A percentile compares a stretch with the other conserved stretches of the same genome.
Evolutionary conservation across 2,888 invertebrate genomes (phyloP).

Genomic region (Cephus pulcher): DNA sequence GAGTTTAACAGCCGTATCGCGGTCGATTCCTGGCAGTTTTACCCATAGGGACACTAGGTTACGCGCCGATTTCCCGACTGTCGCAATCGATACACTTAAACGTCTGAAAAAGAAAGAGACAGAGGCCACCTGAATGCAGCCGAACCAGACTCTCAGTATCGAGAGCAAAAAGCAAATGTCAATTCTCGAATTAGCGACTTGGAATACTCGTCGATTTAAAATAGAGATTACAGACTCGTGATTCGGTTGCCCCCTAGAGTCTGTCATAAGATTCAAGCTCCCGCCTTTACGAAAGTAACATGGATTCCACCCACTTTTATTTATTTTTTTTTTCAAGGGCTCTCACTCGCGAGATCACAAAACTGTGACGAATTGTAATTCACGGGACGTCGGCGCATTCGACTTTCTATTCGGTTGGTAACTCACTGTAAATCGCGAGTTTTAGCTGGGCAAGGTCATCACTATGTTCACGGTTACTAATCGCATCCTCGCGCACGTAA

Average conservation of each 20-base stretch:
- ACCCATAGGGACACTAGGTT: not conserved
- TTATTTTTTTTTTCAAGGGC: not conserved
- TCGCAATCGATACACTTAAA: not conserved
- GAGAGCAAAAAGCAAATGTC: constrained; percentile 14
- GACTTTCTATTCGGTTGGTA: not conserved
- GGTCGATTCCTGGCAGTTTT: not conserved
- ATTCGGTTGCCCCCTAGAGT: not conserved
- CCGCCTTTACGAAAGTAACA: not conserved
- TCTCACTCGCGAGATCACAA: not conserved
- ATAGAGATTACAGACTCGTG: constrained; percentile 4
- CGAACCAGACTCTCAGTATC: not conserved
- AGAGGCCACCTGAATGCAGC: not conserved
- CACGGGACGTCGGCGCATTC: not conserved
- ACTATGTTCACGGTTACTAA: not conserved
- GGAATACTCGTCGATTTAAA: constrained; percentile 18
- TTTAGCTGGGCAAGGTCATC: not conserved
- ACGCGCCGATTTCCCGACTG: constrained; percentile 8
- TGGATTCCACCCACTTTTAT: not conserved
- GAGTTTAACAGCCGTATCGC: not conserved
- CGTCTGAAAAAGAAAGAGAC: not conserved
- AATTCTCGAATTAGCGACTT: constrained; percentile 17
- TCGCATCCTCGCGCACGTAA: not conserved
- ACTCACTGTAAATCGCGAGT: not conserved
- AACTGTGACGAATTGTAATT: not conserved
- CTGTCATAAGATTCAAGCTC: not conserved